phyloP scores from a whole-genome alignment of 2,797 vertebrate genomes.

The Smutsia gigantea region DNA sequence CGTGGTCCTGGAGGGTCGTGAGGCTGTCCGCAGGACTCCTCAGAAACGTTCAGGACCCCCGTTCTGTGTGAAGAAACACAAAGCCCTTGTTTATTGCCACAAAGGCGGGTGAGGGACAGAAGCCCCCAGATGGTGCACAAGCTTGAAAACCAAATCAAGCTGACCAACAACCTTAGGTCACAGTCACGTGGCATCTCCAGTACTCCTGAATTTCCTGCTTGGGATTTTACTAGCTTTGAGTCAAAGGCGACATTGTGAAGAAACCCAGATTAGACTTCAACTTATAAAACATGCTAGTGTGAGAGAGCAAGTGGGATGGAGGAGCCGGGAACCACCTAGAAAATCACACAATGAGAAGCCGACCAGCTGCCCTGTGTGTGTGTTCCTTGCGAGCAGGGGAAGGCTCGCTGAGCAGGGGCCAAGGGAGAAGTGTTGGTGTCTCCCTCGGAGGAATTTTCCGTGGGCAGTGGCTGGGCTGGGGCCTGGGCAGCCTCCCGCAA shows the following conservation, averaged over 20 bases:
- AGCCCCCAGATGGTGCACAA: conserved; percentile 48
- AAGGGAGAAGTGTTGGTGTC: neutral
- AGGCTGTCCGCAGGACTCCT: neutral
- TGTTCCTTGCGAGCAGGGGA: neutral
- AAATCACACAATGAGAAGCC: neutral
- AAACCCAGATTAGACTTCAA: conserved; percentile 73
- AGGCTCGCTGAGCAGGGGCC: neutral
- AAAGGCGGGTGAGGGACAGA: neutral
- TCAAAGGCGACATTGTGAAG: conserved; percentile 80
- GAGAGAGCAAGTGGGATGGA: conserved; percentile 20
- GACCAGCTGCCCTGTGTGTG: neutral
- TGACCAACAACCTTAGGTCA: conserved; percentile 60
- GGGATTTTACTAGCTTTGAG: conserved; percentile 76
- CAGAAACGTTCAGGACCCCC: neutral
- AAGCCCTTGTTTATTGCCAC: conserved; percentile 59
- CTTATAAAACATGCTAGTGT: conserved; percentile 61
- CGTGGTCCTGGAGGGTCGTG: neutral
- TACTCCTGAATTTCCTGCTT: conserved; percentile 68
- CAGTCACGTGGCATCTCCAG: conserved; percentile 56
- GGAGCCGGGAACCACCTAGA: neutral
- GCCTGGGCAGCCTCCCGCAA: conserved; percentile 27
- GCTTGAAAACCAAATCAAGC: conserved; percentile 59
- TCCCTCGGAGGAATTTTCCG: conserved; percentile 37
- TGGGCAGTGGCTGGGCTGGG: neutral
- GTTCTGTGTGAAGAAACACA: neutral